phyloP scores from a whole-genome alignment of 2,113 vertebrate genomes.

The Sceloporus tristichus region DNA sequence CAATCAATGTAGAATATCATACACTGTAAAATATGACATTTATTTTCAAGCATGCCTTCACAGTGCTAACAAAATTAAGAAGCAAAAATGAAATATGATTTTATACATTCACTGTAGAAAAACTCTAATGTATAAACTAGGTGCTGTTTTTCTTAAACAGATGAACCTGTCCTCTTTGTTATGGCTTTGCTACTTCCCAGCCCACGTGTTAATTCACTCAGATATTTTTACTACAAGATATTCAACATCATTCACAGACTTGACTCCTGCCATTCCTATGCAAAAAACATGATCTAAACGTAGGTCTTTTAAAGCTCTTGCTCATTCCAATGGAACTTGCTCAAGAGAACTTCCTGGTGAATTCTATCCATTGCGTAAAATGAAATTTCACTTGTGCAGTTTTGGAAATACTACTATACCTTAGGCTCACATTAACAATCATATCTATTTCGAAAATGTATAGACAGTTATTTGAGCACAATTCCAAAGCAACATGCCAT shows the following conservation, averaged over 20 bases:
- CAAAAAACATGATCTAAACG: neutral
- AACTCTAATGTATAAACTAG: neutral
- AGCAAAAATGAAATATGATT: neutral
- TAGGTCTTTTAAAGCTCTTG: neutral
- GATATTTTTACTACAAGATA: neutral
- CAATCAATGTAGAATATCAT: neutral
- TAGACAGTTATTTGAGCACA: neutral
- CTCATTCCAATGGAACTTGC: neutral
- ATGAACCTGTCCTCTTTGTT: neutral
- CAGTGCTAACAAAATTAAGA: accelerated
- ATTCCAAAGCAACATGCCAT: neutral
- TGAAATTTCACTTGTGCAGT: too few relatives aligned
- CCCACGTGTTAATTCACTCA: neutral
- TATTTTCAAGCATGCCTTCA: accelerated
- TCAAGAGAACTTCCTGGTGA: neutral
- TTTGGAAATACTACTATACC: neutral
- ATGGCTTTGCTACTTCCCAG: neutral
- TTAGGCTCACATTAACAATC: neutral
- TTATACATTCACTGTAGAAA: neutral
- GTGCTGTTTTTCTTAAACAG: neutral
- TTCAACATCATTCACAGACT: neutral
- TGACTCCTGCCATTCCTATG: too few relatives aligned
- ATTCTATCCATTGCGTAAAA: neutral
- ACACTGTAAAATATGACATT: conserved; percentile 3
- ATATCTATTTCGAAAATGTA: neutral